Conservation (phyloP, 2,113 vertebrate species). For the Callipepla californica region DNA sequence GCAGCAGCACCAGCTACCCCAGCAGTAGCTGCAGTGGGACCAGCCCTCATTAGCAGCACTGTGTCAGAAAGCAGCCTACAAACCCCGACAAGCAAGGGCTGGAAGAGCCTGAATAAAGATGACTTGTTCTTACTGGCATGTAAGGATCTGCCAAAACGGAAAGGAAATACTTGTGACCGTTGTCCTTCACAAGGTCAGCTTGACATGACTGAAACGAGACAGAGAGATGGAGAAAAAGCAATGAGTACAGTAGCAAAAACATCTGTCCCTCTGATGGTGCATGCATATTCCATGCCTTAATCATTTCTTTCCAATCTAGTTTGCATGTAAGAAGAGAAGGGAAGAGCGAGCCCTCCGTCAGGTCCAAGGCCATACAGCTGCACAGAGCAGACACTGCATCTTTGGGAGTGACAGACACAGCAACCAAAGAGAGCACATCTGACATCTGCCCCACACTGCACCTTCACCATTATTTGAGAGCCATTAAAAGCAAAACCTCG, state of each 20-base stretch:
- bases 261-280: background rate
- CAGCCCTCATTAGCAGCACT: background rate
- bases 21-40: background rate
- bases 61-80: background rate
- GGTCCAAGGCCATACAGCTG: background rate
- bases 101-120: background rate
- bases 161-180: slow-evolving; percentile 99
- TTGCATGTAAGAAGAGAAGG: background rate
- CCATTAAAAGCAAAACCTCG: background rate
- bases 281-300: background rate
- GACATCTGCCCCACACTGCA: background rate
- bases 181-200: slow-evolving; percentile 98
- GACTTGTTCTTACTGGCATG: slow-evolving; percentile 92
- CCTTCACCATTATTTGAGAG: background rate
- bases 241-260: background rate
- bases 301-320: background rate
- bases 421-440: background rate
- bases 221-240: background rate
- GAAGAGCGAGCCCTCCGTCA: background rate
- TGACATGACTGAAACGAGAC: slow-evolving; percentile 90
- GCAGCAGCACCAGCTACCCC: too few relatives aligned
- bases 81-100: too few relatives aligned
- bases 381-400: accelerated
- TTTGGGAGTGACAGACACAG: accelerated
- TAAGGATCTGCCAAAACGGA: slow-evolving; percentile 95